These are phyloP conservation scores for Gnathonemus longibarbis DNA, from an alignment of 2,113 vertebrate genomes.

Conservation along the genomic window DNA sequence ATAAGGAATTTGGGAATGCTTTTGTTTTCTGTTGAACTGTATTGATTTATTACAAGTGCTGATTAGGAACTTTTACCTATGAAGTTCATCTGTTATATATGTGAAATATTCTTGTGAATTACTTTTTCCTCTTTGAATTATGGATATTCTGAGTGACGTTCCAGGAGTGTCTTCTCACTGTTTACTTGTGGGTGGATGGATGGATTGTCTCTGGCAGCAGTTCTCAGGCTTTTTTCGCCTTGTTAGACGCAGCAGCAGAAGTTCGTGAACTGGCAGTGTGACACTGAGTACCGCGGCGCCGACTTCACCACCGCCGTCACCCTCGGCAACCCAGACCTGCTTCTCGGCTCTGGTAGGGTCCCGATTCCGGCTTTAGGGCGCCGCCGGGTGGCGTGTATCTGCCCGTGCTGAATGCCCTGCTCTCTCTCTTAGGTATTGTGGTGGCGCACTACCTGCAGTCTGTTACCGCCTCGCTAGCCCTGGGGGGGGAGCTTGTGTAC, in stretches of 20 bases:
- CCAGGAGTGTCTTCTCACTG: background rate
- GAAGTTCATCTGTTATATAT: background rate
- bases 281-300: conserved; percentile 75
- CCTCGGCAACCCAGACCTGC: conserved; percentile 78
- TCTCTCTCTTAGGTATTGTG: conserved; percentile 63
- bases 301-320: conserved; percentile 78
- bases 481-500: conserved; percentile 81
- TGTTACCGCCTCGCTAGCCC: conserved; percentile 68
- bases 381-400: background rate
- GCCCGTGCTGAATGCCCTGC: background rate
- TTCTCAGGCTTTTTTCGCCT: background rate
- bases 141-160: background rate
- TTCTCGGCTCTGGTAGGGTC: conserved; percentile 74
- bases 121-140: background rate
- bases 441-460: conserved; percentile 83
- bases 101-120: background rate
- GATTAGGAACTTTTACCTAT: background rate
- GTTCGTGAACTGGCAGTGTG: conserved; percentile 89
- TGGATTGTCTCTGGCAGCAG: background rate
- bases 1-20: background rate
- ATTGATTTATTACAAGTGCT: background rate
- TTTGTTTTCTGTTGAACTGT: background rate
- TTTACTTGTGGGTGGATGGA: background rate
- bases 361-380: background rate
- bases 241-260: conserved; percentile 81